Evolutionary conservation across 2,888 invertebrate genomes (phyloP).

Genomic region (Oscheius sp.): DNA sequence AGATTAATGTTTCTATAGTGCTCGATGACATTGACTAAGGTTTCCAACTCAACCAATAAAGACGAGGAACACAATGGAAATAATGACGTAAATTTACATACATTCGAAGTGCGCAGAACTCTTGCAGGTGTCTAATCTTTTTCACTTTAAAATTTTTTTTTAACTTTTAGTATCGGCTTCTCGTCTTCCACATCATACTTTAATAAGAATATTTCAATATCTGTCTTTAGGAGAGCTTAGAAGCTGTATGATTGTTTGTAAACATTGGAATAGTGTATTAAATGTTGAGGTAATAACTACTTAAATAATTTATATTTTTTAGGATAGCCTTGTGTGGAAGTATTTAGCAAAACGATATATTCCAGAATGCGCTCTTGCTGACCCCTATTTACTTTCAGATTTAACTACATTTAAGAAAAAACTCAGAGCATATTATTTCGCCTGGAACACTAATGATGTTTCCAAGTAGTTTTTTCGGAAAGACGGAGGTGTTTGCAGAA

Average conservation of each 20-base stretch:
- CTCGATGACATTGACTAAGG: background rate
- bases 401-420: constrained; percentile 91
- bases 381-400: constrained; percentile 88
- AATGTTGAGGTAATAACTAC: constrained; percentile 74
- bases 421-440: constrained; percentile 88
- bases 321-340: constrained; percentile 80
- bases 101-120: background rate
- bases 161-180: constrained; percentile 43
- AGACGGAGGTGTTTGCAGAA: constrained; percentile 74
- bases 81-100: background rate
- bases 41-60: background rate
- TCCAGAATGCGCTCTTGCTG: constrained; percentile 83
- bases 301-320: background rate
- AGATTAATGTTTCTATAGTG: constrained; percentile 9
- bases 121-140: background rate
- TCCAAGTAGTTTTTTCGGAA: constrained; percentile 75
- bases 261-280: constrained; percentile 88
- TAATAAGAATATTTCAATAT: constrained; percentile 58
- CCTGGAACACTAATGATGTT: constrained; percentile 97
- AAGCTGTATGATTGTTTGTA: constrained; percentile 90
- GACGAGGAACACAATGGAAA: constrained; percentile 8
- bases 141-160: background rate
- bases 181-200: constrained; percentile 57
- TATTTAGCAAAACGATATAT: constrained; percentile 86
- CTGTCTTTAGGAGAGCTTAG: constrained; percentile 78